These are phyloP conservation scores for Sycophila sp. DNA, from an alignment of 1,140 invertebrate species.

Conservation along the genomic window DNA sequence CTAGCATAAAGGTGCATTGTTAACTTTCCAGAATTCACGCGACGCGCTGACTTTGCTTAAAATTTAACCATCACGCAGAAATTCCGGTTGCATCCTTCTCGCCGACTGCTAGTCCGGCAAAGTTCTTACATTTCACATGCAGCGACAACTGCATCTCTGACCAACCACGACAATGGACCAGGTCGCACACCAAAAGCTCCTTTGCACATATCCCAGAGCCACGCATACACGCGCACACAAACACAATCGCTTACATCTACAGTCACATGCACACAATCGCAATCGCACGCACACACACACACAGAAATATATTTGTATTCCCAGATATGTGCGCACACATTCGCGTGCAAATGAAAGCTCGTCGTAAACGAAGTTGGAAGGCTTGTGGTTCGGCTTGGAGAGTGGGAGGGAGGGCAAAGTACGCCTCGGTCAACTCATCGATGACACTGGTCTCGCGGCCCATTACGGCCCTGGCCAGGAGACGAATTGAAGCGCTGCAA, in stretches of 20 bases:
- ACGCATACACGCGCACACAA: neutral
- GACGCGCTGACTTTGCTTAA: neutral
- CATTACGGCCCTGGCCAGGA: neutral
- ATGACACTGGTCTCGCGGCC: neutral
- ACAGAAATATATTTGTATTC: too few species aligned
- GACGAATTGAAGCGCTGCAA: conserved; percentile 6
- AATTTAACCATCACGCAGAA: neutral
- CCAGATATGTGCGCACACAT: too few species aligned
- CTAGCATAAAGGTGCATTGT: neutral
- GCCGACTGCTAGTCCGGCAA: too few species aligned
- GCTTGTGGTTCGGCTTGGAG: conserved; percentile 2
- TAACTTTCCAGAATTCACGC: neutral
- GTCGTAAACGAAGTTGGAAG: neutral
- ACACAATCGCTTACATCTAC: neutral
- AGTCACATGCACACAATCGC: neutral
- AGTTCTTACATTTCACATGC: neutral
- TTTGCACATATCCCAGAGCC: too few species aligned
- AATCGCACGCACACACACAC: too few species aligned
- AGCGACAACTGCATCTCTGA: too few species aligned
- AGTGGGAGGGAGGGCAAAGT: neutral
- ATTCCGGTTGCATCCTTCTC: neutral
- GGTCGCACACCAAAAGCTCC: too few species aligned
- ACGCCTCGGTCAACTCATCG: neutral
- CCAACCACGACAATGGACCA: too few species aligned
- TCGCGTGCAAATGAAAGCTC: neutral